Evolutionary conservation across 2,797 vertebrate species (phyloP).

Genomic region (Huso huso): DNA sequence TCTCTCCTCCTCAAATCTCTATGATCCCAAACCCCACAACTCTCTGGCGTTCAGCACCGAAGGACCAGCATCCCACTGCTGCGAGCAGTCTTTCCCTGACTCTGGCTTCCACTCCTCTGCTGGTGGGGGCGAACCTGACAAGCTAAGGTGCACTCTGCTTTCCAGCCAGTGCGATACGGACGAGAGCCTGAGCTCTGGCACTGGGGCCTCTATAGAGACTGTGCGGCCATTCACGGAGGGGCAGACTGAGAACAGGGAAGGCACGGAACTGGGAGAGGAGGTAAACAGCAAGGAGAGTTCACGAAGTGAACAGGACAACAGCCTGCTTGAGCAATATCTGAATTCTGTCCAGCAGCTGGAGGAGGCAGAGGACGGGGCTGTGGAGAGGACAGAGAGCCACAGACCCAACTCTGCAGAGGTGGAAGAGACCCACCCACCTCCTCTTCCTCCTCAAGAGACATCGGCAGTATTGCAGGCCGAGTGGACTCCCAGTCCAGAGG

Average conservation of each 20-base stretch:
- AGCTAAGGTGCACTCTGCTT: slow-evolving; percentile 15
- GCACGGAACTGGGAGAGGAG: slow-evolving; percentile 21
- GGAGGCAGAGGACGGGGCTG: slow-evolving; percentile 50
- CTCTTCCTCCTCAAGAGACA: background rate
- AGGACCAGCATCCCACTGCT: slow-evolving; percentile 26
- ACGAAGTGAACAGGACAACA: slow-evolving; percentile 57
- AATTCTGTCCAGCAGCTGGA: slow-evolving; percentile 78
- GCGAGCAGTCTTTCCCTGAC: slow-evolving; percentile 70
- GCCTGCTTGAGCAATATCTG: slow-evolving; percentile 80
- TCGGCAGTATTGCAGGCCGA: no score
- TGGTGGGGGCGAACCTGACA: slow-evolving; percentile 39
- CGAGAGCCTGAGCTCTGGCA: slow-evolving; percentile 60
- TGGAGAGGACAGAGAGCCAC: slow-evolving; percentile 34
- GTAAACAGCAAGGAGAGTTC: slow-evolving; percentile 50
- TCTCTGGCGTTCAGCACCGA: slow-evolving; percentile 24
- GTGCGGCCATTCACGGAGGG: slow-evolving; percentile 44
- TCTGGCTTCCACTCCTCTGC: slow-evolving; percentile 82
- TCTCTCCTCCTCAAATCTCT: slow-evolving; percentile 8
- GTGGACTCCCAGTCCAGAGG: background rate
- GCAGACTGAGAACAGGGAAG: slow-evolving; percentile 23
- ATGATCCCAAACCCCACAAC: slow-evolving; percentile 24
- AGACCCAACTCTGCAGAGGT: slow-evolving; percentile 15
- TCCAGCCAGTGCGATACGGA: slow-evolving; percentile 34
- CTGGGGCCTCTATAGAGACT: slow-evolving; percentile 63
- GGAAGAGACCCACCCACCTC: background rate